Conservation (phyloP, 2,113 vertebrate species). For the Crotalus viridis region DNA sequence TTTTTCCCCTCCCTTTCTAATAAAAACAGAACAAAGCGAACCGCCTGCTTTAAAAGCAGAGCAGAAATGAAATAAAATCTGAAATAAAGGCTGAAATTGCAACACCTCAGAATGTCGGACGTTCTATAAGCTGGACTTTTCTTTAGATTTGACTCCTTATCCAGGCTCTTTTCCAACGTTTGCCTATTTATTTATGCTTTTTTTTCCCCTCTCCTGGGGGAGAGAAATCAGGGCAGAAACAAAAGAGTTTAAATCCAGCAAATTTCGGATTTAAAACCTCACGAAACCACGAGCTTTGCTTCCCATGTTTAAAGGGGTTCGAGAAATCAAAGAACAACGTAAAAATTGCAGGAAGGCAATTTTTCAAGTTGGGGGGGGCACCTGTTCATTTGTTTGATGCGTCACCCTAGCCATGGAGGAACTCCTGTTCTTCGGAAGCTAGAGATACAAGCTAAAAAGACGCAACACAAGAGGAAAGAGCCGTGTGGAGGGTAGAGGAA, state of each 20-base stretch:
- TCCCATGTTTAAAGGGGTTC: background rate
- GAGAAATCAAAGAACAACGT: background rate
- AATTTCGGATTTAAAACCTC: background rate
- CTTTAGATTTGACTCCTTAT: background rate
- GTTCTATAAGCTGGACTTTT: constrained; percentile 46
- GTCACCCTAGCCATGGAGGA: background rate
- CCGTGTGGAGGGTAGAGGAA: background rate
- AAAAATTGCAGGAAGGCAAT: too few relatives aligned
- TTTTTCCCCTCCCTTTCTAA: background rate
- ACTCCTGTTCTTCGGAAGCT: background rate
- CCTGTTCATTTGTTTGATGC: background rate
- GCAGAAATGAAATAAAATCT: background rate
- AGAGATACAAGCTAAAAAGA: background rate
- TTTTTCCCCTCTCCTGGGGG: background rate
- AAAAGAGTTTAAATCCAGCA: background rate
- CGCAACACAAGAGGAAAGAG: background rate
- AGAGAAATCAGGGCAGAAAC: background rate
- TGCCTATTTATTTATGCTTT: background rate
- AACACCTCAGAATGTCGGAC: background rate
- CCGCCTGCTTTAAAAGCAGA: constrained; percentile 29
- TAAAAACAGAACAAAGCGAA: constrained; percentile 44
- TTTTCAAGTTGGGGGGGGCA: background rate
- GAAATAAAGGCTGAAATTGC: background rate
- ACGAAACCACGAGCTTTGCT: background rate
- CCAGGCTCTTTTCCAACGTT: background rate